Percentiles rank a stretch among this genome's conserved stretches.
phyloP scores from a whole-genome alignment of 2,888 invertebrate genomes.

The Electrophaes corylata region DNA sequence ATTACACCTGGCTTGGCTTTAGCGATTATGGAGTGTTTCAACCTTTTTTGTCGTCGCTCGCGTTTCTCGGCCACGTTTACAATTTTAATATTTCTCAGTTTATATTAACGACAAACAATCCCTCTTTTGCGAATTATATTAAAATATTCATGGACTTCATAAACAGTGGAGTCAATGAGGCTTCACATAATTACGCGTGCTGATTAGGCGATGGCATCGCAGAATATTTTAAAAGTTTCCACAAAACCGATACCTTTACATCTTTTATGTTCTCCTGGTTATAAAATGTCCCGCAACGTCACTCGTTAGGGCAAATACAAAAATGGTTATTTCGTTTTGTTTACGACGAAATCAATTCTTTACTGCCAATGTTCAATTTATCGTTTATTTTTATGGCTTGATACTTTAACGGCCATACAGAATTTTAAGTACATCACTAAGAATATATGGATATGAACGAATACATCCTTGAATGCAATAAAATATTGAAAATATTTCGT shows the following conservation, averaged over 20 bases:
- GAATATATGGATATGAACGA: slow-evolving; percentile 4
- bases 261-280: slow-evolving; percentile 54
- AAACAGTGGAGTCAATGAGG: slow-evolving; percentile 23
- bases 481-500: slow-evolving; percentile 20
- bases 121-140: slow-evolving; percentile 28
- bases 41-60: slow-evolving; percentile 51
- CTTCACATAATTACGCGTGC: slow-evolving; percentile 56
- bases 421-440: slow-evolving; percentile 12
- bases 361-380: slow-evolving; percentile 48
- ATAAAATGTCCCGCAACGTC: slow-evolving; percentile 48
- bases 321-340: slow-evolving; percentile 52
- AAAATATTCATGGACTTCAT: slow-evolving; percentile 35
- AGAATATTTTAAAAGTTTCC: slow-evolving; percentile 54
- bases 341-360: slow-evolving; percentile 54
- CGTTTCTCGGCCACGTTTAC: slow-evolving; percentile 49
- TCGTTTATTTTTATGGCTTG: slow-evolving; percentile 47
- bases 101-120: slow-evolving; percentile 42
- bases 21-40: slow-evolving; percentile 46
- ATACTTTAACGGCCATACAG: slow-evolving; percentile 40
- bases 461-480: slow-evolving; percentile 20
- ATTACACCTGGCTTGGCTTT: slow-evolving; percentile 51
- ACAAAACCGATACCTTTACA: slow-evolving; percentile 49
- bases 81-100: slow-evolving; percentile 47
- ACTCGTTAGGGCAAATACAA: slow-evolving; percentile 52
- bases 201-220: slow-evolving; percentile 67